Evolutionary conservation across 2,888 invertebrate species (phyloP).

Genomic region (Luperina nickerlii): DNA sequence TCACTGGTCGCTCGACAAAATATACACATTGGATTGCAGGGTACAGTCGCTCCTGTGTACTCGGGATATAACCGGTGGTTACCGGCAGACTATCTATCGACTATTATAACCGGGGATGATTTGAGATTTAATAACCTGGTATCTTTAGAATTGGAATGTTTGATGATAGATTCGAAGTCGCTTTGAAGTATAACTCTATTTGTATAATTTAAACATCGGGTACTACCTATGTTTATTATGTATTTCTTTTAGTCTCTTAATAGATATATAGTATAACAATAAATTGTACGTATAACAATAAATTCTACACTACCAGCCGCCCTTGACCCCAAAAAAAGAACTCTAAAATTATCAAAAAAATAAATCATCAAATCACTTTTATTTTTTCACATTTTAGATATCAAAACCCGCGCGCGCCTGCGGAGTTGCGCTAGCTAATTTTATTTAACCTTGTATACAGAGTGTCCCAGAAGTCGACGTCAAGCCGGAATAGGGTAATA

Average conservation of each 20-base stretch:
- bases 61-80: not conserved
- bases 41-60: not conserved
- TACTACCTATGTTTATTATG: not conserved
- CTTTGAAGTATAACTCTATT: not conserved
- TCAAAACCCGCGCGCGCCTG: not conserved
- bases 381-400: not conserved
- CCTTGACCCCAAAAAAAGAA: not conserved
- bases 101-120: not conserved
- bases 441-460: not conserved
- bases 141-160: conserved; percentile 1
- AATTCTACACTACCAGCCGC: not conserved
- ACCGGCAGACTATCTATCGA: not conserved
- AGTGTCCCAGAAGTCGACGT: not conserved
- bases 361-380: too few relatives aligned
- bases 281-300: not conserved
- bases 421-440: not conserved
- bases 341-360: too few relatives aligned
- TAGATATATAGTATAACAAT: not conserved
- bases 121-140: conserved; percentile 1
- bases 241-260: too few relatives aligned
- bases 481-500: not conserved
- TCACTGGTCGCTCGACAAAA: conserved; percentile 9
- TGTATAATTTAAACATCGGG: not conserved
- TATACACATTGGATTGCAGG: conserved; percentile 21
- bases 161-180: conserved; percentile 3